Conservation (phyloP, 2,113 vertebrate species). For the Stomatorhinus ivindoensis region DNA sequence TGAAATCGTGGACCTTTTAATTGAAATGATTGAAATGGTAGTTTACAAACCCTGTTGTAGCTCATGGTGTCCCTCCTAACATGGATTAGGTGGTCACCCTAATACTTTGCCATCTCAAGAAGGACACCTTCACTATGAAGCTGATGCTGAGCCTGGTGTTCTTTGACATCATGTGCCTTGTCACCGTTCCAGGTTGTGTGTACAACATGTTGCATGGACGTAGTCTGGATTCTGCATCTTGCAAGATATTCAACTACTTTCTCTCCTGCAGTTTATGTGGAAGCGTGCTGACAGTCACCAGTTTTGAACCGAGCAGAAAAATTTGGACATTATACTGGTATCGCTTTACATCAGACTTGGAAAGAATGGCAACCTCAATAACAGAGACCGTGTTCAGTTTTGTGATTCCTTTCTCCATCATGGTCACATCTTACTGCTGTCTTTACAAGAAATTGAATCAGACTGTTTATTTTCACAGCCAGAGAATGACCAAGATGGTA, state of each 20-base stretch:
- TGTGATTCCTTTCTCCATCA: conserved; percentile 50
- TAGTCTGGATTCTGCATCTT: conserved; percentile 28
- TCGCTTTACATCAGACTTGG: conserved; percentile 27
- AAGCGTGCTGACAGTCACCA: too few relatives aligned
- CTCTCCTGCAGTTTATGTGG: conserved; percentile 25
- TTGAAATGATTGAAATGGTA: too few relatives aligned
- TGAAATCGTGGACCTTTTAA: too few relatives aligned
- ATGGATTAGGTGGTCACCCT: too few relatives aligned
- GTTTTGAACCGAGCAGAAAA: conserved; percentile 34
- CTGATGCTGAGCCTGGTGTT: conserved; percentile 57
- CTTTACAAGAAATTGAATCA: conserved; percentile 44
- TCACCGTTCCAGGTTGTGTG: conserved; percentile 20
- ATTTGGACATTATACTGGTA: neutral
- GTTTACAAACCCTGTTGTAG: too few relatives aligned
- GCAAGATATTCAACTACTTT: conserved; percentile 45
- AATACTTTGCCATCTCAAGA: neutral
- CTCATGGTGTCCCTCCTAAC: too few relatives aligned
- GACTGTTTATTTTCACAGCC: conserved; percentile 32
- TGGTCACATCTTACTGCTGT: conserved; percentile 44
- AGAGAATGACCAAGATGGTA: conserved; percentile 39
- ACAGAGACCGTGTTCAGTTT: conserved; percentile 53
- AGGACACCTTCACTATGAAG: conserved; percentile 17
- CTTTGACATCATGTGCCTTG: conserved; percentile 51
- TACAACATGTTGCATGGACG: conserved; percentile 30
- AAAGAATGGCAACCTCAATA: conserved; percentile 31